Evolutionary conservation across 2,888 invertebrate genomes (phyloP).

Genomic region (Drosophila falleni): DNA sequence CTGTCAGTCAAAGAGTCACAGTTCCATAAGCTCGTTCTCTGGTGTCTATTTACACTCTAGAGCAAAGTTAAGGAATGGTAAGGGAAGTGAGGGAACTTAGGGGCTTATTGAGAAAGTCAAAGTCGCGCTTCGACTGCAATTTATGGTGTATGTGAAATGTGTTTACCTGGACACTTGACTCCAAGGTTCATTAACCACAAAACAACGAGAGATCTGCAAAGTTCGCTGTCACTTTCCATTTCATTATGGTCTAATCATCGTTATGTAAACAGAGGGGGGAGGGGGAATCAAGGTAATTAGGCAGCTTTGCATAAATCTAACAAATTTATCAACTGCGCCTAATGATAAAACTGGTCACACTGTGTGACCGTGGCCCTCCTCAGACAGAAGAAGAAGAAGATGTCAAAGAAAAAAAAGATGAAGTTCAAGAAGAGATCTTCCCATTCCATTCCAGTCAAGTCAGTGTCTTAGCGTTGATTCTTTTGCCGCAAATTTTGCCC

Average conservation of each 20-base stretch:
- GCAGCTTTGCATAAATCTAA: constrained; percentile 48
- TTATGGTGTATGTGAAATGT: constrained; percentile 38
- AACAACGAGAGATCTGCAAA: constrained; percentile 18
- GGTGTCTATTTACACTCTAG: constrained; percentile 43
- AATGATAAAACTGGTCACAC: constrained; percentile 40
- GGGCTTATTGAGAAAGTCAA: constrained; percentile 37
- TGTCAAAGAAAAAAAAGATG: constrained; percentile 4
- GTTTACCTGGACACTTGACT: constrained; percentile 36
- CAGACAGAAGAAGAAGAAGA: constrained; percentile 2
- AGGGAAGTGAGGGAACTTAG: not conserved
- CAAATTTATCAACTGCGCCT: constrained; percentile 34
- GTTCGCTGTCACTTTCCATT: constrained; percentile 51
- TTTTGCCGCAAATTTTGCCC: constrained; percentile 51
- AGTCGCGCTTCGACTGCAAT: constrained; percentile 39
- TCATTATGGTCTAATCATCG: constrained; percentile 14
- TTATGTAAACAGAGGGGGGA: not conserved
- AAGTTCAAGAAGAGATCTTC: constrained; percentile 2
- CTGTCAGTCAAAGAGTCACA: constrained; percentile 17
- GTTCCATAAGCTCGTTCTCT: constrained; percentile 32
- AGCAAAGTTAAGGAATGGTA: not conserved
- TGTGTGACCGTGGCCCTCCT: constrained; percentile 12
- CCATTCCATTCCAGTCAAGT: constrained; percentile 1
- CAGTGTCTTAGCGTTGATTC: constrained; percentile 32
- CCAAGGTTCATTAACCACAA: constrained; percentile 44
- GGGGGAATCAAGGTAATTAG: constrained; percentile 48